Evolutionary conservation across 2,113 vertebrate species (phyloP), one percentile per base, ranked within the genome.

Genomic region (human): DNA sequence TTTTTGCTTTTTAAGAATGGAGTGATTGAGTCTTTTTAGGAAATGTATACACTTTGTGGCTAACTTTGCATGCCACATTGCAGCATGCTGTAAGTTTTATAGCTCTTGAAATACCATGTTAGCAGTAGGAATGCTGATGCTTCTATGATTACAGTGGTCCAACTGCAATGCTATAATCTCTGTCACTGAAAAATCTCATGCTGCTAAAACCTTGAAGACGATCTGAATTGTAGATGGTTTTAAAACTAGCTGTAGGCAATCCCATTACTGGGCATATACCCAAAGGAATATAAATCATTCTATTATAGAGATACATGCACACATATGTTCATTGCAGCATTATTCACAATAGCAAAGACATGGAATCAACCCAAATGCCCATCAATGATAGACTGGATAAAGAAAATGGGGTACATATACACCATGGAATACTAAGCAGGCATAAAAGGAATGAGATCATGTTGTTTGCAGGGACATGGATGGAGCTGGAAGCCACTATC

Each of bases 31-130:
- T 89, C 66, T 86, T 89, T 72, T 43, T 5, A 48, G 79, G 55
- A 95, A 93, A 94, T 82, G 82, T 93, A 61, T 87, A 83, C 83
- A 87, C 87, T 40, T 61, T 89, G 82, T 86, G 87, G 93, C 43
- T 94, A 55, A 81, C n/a, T 89, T 89, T 64, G n/a, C 78, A 68
- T 94, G 81, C 91, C 78, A 90, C 2, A 0, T 97, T 96, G 96
- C 75, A 94, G 72, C 73, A 96, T 96, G 79, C 89, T 79, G 25
- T 95, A 96, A 92, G 89, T 96, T 95, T 97, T 88, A 94, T 90
- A 80, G 20, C 48, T 91, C 83, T 96, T 81, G 83, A 96, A 92
- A 93, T 84, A 66, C 0, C 14, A 16, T 35, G 70, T 83, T 86
- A 80, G 35, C 27, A 50, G 68, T 83, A 70, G 70, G 92, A 92